These are phyloP conservation scores for Diphyllodes magnificus DNA, from an alignment of 2,113 vertebrate genomes.

Conservation along the genomic window DNA sequence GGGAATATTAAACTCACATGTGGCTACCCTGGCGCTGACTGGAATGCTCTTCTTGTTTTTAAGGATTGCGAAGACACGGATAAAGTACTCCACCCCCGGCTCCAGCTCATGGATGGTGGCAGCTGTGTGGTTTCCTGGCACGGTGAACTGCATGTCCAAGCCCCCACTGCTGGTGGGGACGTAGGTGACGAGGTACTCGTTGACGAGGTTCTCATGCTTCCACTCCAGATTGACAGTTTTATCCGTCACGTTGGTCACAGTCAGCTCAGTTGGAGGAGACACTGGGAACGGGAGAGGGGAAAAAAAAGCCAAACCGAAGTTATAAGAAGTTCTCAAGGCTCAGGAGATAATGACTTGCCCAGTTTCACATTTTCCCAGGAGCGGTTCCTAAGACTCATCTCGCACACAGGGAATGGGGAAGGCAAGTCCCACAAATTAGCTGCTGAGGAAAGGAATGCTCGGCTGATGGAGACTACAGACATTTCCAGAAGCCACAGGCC, in stretches of 20 bases:
- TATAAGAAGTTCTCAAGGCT: not conserved
- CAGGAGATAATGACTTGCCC: not conserved
- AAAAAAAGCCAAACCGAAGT: not conserved
- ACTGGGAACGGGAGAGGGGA: conserved; percentile 63
- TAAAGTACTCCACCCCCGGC: conserved; percentile 92
- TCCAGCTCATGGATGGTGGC: conserved; percentile 88
- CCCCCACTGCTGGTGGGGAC: conserved; percentile 84
- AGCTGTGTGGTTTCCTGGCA: conserved; percentile 84
- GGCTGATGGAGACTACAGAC: conserved; percentile 37
- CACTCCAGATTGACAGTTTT: conserved; percentile 91
- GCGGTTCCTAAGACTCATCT: not conserved
- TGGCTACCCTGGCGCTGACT: conserved; percentile 91
- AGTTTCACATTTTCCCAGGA: not conserved
- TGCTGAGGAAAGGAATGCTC: not conserved
- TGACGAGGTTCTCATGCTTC: conserved; percentile 90
- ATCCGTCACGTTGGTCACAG: conserved; percentile 83
- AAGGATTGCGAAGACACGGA: conserved; percentile 91
- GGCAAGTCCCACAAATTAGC: not conserved
- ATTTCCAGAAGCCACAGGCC: not conserved
- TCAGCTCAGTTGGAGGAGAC: conserved; percentile 88
- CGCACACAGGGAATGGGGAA: not conserved
- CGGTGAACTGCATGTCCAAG: conserved; percentile 86
- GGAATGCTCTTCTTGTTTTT: conserved; percentile 93
- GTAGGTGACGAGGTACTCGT: conserved; percentile 86
- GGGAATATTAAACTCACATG: conserved; percentile 74